Evolutionary conservation across 2,797 vertebrate species (phyloP).

Genomic region (Sebastes iracundus): DNA sequence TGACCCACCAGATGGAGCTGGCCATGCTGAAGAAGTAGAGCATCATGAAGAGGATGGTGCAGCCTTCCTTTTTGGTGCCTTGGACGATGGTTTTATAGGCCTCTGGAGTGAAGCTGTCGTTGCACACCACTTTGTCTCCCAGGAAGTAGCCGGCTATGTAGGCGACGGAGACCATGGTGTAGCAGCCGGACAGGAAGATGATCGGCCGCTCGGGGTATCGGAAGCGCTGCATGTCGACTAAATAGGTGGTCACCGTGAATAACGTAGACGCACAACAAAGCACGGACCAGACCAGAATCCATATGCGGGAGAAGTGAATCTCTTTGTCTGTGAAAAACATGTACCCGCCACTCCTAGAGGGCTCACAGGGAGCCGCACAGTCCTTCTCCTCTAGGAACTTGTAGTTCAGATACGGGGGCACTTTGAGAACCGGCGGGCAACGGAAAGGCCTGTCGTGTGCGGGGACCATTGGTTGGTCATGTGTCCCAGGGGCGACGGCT

Average conservation of each 20-base stretch:
- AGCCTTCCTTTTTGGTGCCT: constrained; percentile 97
- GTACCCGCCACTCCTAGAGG: constrained; percentile 85
- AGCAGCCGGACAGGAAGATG: constrained; percentile 96
- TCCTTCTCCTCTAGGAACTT: constrained; percentile 92
- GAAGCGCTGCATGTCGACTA: constrained; percentile 98
- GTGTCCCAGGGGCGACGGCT: constrained; percentile 56
- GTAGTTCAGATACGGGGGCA: constrained; percentile 94
- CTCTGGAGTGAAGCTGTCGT: constrained; percentile 89
- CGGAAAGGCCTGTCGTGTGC: constrained; percentile 86
- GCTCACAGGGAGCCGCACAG: constrained; percentile 93
- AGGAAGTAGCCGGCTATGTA: constrained; percentile 94
- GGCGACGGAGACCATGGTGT: constrained; percentile 96
- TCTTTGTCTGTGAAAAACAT: constrained; percentile 96
- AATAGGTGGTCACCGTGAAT: constrained; percentile 95
- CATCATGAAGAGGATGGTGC: constrained; percentile 99
- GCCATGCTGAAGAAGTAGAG: constrained; percentile 98
- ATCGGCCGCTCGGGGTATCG: constrained; percentile 96
- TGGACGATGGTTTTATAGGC: constrained; percentile 94
- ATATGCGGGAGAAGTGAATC: constrained; percentile 93
- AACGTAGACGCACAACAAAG: constrained; percentile 95
- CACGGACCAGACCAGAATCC: constrained; percentile 96
- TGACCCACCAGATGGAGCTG: constrained; percentile 99
- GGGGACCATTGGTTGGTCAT: constrained; percentile 77
- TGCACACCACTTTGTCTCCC: constrained; percentile 92
- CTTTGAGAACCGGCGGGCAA: constrained; percentile 89